phyloP scores from a whole-genome alignment of 2,888 invertebrate species.

The Nemotelus pantherinus region DNA sequence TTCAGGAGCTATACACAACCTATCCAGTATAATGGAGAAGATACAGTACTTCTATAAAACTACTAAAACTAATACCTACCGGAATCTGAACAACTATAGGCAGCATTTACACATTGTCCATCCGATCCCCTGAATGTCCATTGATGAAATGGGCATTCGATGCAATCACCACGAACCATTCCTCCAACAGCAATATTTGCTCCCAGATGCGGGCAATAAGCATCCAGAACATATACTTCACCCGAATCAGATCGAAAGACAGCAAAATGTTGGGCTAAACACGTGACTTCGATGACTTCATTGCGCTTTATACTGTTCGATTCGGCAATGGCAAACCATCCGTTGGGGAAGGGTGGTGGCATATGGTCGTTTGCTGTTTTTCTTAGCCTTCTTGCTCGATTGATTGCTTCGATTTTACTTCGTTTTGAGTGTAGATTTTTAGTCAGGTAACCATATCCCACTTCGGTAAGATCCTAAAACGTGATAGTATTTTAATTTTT shows the following conservation, averaged over 20 bases:
- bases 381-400: conserved; percentile 67
- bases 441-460: conserved; percentile 51
- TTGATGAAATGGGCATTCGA: conserved; percentile 90
- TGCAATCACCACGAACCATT: conserved; percentile 77
- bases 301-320: conserved; percentile 69
- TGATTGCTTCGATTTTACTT: conserved; percentile 58
- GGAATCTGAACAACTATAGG: conserved; percentile 70
- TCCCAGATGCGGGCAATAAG: conserved; percentile 91
- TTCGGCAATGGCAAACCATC: conserved; percentile 85
- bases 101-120: conserved; percentile 80
- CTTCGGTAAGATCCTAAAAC: conserved; percentile 56
- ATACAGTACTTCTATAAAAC: too few species aligned
- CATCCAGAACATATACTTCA: conserved; percentile 76
- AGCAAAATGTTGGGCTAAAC: conserved; percentile 77
- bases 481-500: conserved; percentile 15
- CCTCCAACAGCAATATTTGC: conserved; percentile 87
- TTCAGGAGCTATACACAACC: too few species aligned
- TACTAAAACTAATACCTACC: conserved; percentile 56
- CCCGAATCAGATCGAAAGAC: conserved; percentile 75
- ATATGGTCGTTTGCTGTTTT: conserved; percentile 67
- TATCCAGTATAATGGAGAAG: too few species aligned
- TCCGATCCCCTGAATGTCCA: conserved; percentile 83
- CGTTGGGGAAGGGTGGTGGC: conserved; percentile 89
- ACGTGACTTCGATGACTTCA: conserved; percentile 71
- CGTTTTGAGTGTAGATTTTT: conserved; percentile 30